phyloP scores from a whole-genome alignment of 2,888 invertebrate species.

The Neoscelio sp. region DNA sequence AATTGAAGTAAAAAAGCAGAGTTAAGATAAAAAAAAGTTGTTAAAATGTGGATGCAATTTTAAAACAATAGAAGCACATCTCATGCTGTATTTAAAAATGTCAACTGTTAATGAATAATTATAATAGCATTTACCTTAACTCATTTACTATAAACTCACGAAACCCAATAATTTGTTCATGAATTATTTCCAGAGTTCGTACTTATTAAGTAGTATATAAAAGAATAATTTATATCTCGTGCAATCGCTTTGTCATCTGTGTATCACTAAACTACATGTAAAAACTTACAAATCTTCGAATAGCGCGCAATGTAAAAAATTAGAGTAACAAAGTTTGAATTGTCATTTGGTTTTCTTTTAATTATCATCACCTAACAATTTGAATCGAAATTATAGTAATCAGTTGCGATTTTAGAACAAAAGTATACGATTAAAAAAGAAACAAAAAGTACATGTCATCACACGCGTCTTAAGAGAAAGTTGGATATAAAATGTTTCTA shows the following conservation, averaged over 20 bases:
- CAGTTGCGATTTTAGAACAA: too few species aligned
- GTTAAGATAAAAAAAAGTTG: neutral
- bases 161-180: slow-evolving; percentile 33
- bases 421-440: too few species aligned
- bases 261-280: too few species aligned
- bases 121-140: slow-evolving; percentile 45
- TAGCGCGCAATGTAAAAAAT: neutral
- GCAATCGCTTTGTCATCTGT: neutral
- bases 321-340: too few species aligned
- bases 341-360: too few species aligned
- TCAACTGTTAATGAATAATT: slow-evolving; percentile 6
- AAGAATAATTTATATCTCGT: slow-evolving; percentile 1
- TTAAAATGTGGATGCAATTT: slow-evolving; percentile 9
- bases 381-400: too few species aligned
- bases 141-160: slow-evolving; percentile 34
- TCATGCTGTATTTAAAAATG: neutral
- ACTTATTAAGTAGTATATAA: slow-evolving; percentile 19
- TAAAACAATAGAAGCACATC: slow-evolving; percentile 5
- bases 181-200: slow-evolving; percentile 44
- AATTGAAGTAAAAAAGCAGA: neutral
- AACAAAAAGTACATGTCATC: neutral
- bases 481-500: slow-evolving; percentile 9
- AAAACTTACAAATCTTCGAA: too few species aligned
- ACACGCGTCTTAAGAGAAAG: slow-evolving; percentile 7
- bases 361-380: too few species aligned